Percentiles rank a stretch among this genome's conserved stretches.
phyloP scores from a whole-genome alignment of 2,113 vertebrate species.

The Peromyscus polionotus region DNA sequence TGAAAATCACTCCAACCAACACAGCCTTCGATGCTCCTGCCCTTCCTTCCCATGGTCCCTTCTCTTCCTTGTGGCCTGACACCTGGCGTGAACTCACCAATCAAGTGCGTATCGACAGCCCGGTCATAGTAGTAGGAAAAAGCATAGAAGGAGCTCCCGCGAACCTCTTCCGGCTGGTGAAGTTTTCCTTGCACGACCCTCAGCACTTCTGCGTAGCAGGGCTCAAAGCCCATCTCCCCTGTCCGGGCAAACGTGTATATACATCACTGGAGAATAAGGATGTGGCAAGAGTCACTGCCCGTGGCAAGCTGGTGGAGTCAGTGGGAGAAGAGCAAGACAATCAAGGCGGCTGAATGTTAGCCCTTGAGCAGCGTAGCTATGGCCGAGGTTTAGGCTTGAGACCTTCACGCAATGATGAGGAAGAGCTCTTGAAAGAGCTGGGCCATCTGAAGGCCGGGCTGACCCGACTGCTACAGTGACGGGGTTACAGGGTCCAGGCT shows the following conservation, averaged over 20 bases:
- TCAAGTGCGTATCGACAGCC: constrained; percentile 94
- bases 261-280: neutral
- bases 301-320: neutral
- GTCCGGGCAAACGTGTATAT: constrained; percentile 67
- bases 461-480: neutral
- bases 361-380: neutral
- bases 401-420: neutral
- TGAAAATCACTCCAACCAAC: neutral
- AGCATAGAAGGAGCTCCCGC: constrained; percentile 92
- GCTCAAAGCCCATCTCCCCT: constrained; percentile 93
- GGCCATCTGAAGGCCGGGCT: neutral
- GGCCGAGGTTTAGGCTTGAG: neutral
- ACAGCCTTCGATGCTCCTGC: neutral
- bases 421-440: neutral
- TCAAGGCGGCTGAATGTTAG: neutral
- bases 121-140: constrained; percentile 99
- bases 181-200: constrained; percentile 93
- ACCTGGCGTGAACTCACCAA: constrained; percentile 88
- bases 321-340: neutral
- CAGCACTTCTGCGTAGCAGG: constrained; percentile 94
- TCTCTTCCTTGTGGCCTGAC: neutral
- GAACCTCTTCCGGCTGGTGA: constrained; percentile 92
- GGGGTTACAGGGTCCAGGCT: neutral
- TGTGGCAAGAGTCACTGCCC: neutral
- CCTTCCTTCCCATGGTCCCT: neutral